Evolutionary conservation across 2,113 vertebrate genomes (phyloP), one percentile per base, ranked within the genome.

Genomic region (Entomyzon cyanotis): DNA sequence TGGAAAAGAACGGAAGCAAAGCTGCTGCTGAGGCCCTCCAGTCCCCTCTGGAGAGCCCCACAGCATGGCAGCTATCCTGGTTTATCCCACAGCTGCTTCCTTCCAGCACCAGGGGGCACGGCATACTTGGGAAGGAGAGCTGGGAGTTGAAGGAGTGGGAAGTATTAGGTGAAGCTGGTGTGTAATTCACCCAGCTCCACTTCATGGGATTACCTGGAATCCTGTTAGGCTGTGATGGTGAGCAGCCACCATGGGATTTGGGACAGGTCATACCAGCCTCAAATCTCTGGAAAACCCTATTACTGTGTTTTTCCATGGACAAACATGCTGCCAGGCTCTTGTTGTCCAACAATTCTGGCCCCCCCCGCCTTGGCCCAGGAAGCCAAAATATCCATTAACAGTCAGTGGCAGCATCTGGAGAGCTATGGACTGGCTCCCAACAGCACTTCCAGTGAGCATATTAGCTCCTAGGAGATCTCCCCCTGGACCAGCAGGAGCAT

Each of bases 141-240:
- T 0, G 2, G 60, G 33, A 63, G 24, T 12, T 49, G 24, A 35
- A 77, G 33, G 47, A 74, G 75, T 10, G 78, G 73, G 52, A 92
- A 71, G 65, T 2, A 39, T 31, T 28, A 70, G 59, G 35, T 46
- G 85, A 84, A 93, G 87, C 18, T 7, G 3, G 75, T 56, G 35
- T 19, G 18, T n/a, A 94, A 87, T 80, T 64, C 84, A 6, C 31
- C 76, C 77, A 47, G 89, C 56, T 94, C 86, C 70, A 85, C 62
- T 87, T 91, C 75, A 94, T 22, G 20, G 56, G 84, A 92, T 97
- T 86, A 96, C 35, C 2, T 35, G 64, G 63, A 91, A 91, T 95
- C 94, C 87, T 75, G 79, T 89, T 96, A 88, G 87, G 81, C 35
- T 82, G 58, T 7, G 42, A 19, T 41, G 60, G 80, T 11, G 49